These are phyloP conservation scores for Lasioglossum malachurum DNA, from an alignment of 2,888 invertebrate genomes.

Conservation along the genomic window DNA sequence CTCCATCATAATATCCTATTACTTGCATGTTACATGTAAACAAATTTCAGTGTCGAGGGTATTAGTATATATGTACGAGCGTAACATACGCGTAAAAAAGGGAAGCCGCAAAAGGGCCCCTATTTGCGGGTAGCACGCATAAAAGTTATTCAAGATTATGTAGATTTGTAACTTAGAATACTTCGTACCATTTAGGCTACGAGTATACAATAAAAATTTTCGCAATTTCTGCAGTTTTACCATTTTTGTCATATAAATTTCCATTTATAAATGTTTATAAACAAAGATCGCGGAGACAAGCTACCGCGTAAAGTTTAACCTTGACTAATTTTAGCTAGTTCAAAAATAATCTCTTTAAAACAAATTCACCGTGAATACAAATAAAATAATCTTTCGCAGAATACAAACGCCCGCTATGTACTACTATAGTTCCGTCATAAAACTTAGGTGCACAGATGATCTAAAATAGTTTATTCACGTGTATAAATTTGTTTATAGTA, in stretches of 20 bases:
- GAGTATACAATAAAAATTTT: neutral
- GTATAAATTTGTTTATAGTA: slow-evolving; percentile 68
- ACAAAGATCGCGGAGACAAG: too few relatives aligned
- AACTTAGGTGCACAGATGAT: neutral
- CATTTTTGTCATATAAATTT: too few relatives aligned
- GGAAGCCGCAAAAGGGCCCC: neutral
- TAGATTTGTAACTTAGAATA: neutral
- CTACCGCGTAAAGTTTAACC: neutral
- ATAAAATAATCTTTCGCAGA: neutral
- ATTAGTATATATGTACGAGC: neutral
- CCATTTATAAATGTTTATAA: too few relatives aligned
- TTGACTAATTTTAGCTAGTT: neutral
- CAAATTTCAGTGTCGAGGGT: neutral
- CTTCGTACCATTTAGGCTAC: neutral
- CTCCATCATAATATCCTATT: neutral
- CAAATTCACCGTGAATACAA: neutral
- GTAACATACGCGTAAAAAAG: neutral
- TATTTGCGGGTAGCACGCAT: neutral
- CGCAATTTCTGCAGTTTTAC: too few relatives aligned
- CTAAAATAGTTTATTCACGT: neutral
- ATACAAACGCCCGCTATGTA: neutral
- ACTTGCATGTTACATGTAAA: neutral
- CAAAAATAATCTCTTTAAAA: neutral
- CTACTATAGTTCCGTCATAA: too few relatives aligned
- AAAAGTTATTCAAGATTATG: neutral